phyloP scores from a whole-genome alignment of 1,140 invertebrate species.

The Druon quercuslanigerum region DNA sequence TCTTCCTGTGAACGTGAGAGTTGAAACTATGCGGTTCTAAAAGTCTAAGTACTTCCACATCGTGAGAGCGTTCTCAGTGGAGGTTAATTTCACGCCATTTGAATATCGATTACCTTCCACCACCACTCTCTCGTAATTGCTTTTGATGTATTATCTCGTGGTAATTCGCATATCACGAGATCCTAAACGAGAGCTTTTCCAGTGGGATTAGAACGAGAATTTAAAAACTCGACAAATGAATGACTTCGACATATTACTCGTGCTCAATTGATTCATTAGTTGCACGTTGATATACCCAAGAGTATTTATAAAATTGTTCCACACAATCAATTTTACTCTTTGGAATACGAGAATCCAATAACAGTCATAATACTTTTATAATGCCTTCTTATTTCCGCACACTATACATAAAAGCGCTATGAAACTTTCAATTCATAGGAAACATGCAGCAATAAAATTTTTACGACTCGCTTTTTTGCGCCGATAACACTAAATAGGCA shows the following conservation, averaged over 20 bases:
- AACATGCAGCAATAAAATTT: slow-evolving; percentile 4
- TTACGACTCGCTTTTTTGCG: slow-evolving; percentile 10
- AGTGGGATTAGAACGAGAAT: not conserved
- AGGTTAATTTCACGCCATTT: slow-evolving; percentile 26
- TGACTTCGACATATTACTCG: not conserved
- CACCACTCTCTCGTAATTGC: slow-evolving; percentile 10
- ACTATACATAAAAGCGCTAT: not conserved
- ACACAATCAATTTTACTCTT: not conserved
- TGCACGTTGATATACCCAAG: slow-evolving; percentile 8
- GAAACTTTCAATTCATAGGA: not conserved
- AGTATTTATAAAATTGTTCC: slow-evolving; percentile 26
- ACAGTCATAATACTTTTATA: not conserved
- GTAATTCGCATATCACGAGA: slow-evolving; percentile 46
- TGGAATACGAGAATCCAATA: not conserved
- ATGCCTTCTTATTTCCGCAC: not conserved
- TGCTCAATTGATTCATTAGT: slow-evolving; percentile 7
- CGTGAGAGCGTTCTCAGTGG: not conserved
- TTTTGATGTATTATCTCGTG: slow-evolving; percentile 39
- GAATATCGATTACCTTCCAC: slow-evolving; percentile 26
- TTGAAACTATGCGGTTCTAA: slow-evolving; percentile 25
- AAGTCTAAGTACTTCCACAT: slow-evolving; percentile 14
- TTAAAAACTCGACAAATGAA: slow-evolving; percentile 1
- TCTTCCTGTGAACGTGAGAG: slow-evolving; percentile 18
- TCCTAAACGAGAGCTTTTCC: slow-evolving; percentile 15
- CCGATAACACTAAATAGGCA: not conserved